Evolutionary conservation across 35 echinoderm and acorn worm species (phyloP).

Genomic region (Apostichopus parvimensis): DNA sequence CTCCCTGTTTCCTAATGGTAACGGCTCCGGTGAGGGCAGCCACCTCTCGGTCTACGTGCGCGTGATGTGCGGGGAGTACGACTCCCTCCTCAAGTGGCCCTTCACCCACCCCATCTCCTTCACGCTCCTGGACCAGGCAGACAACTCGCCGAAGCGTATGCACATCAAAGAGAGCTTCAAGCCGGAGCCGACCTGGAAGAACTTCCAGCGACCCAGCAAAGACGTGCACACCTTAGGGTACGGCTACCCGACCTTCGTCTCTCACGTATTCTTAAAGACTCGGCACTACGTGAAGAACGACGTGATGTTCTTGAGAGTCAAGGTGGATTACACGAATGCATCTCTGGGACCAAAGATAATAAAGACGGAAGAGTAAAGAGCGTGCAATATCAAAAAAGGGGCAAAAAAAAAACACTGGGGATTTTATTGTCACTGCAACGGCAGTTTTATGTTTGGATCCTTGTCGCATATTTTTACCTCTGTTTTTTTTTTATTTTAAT

Average conservation of each 20-base stretch:
- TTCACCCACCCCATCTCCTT: conserved; percentile 92
- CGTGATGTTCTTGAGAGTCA: conserved; percentile 81
- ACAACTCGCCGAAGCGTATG: conserved; percentile 68
- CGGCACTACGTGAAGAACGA: conserved; percentile 89
- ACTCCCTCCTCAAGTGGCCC: conserved; percentile 87
- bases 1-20: conserved; percentile 86
- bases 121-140: conserved; percentile 83
- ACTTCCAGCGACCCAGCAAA: conserved; percentile 93
- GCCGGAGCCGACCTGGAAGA: conserved; percentile 96
- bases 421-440: neutral
- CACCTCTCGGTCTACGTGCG: conserved; percentile 91
- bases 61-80: conserved; percentile 80
- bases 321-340: conserved; percentile 82
- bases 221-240: conserved; percentile 91
- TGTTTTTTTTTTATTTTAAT: neutral
- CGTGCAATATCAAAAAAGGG: conserved; percentile 23
- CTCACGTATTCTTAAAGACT: conserved; percentile 79
- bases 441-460: neutral
- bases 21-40: conserved; percentile 87
- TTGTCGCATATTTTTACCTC: neutral
- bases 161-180: conserved; percentile 96
- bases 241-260: conserved; percentile 96
- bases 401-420: neutral
- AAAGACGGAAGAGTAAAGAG: conserved; percentile 48
- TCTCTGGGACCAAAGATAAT: conserved; percentile 53